These are phyloP conservation scores for Psilopsiagon aymara DNA, from an alignment of 2,113 vertebrate genomes.

Conservation along the genomic window DNA sequence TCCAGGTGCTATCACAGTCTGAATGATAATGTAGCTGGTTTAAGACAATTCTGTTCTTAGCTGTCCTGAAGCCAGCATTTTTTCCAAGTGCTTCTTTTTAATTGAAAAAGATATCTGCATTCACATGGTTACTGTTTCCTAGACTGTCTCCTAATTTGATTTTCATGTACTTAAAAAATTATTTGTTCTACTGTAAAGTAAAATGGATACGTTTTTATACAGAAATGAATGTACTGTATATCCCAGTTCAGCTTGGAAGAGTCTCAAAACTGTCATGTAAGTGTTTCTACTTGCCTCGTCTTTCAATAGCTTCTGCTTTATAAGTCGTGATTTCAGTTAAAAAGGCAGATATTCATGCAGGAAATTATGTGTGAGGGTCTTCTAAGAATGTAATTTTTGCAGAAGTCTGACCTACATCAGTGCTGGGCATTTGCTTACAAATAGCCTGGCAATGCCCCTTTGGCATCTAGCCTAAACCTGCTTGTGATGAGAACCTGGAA, in stretches of 20 bases:
- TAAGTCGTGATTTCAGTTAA: background rate
- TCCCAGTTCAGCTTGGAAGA: background rate
- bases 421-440: background rate
- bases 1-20: background rate
- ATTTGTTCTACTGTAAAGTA: background rate
- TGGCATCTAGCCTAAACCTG: background rate
- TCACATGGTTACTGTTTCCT: background rate
- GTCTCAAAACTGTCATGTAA: background rate
- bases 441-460: background rate
- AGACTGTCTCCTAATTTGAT: background rate
- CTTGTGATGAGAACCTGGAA: background rate
- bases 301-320: background rate
- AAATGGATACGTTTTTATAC: background rate
- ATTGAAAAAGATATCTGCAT: background rate
- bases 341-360: background rate
- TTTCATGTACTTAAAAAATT: background rate
- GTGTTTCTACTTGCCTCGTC: background rate
- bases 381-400: background rate
- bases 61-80: background rate
- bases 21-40: background rate
- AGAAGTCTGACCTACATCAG: background rate
- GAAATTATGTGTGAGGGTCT: background rate
- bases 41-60: background rate
- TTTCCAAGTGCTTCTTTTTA: background rate
- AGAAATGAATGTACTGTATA: background rate